Percentiles rank a stretch among this genome's conserved stretches.
phyloP scores from a whole-genome alignment of 2,113 vertebrate genomes.

The Passer montanus region DNA sequence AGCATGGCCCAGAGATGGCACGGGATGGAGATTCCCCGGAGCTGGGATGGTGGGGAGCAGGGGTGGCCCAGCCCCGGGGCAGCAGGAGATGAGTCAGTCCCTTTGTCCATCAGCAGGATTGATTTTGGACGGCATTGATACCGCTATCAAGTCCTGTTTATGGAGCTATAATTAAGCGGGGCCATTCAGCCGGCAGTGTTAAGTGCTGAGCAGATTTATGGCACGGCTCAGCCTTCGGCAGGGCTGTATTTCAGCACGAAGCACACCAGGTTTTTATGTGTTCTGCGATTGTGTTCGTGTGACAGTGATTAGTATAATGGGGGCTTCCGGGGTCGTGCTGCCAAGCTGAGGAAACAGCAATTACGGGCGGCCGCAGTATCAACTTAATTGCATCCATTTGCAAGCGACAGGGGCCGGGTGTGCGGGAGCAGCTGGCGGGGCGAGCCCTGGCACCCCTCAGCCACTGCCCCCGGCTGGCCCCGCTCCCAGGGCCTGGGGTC shows the following conservation, averaged over 20 bases:
- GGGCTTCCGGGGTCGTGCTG: conserved; percentile 28
- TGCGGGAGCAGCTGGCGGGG: neutral
- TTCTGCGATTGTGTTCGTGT: neutral
- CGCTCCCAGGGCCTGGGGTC: neutral
- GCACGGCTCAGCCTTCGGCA: neutral
- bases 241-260: neutral
- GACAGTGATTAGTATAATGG: conserved; percentile 40
- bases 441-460: accelerated
- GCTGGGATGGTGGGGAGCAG: neutral
- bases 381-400: conserved; percentile 34
- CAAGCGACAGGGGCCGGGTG: accelerated
- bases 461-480: accelerated
- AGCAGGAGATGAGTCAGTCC: neutral
- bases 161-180: conserved; percentile 44
- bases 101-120: neutral
- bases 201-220: conserved; percentile 52
- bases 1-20: accelerated
- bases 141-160: conserved; percentile 1
- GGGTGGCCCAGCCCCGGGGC: neutral
- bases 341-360: conserved; percentile 41
- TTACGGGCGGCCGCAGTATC: neutral
- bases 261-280: neutral
- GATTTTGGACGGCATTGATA: neutral
- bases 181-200: conserved; percentile 20
- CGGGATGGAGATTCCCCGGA: accelerated